Evolutionary conservation across 2,888 invertebrate genomes (phyloP), one percentile per base, ranked within the genome.

Genomic region (Nowickia ferox): DNA sequence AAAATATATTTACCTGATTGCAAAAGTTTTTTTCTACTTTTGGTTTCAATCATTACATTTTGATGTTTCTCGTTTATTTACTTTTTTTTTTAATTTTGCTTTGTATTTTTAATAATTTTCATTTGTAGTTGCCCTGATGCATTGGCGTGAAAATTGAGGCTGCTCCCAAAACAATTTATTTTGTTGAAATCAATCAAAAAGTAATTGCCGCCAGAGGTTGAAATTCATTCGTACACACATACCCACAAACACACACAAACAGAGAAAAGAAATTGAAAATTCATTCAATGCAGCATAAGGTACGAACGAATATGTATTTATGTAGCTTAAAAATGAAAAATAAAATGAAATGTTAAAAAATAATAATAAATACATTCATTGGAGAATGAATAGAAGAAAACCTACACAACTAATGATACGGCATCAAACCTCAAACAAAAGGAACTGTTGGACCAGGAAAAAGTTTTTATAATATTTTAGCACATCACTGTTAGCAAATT

Each of bases 91-190:
- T 15, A 9, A 30, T 46, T 40, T 57, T 66, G 22, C 19, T 11
- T 71, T 55, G 15, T 59, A 11, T 66, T 66, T 59, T 66, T 59
- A 66, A 66, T 75, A 22, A 59, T 61, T 82, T 74, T 79, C 59
- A 71, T 75, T 69, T 66, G 63, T 22, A 69, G 51, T 40, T 75
- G 76, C 40, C 13, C 65, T 69, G 74, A 75, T 82, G 82, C 74
- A 82, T 71, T 86, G 82, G 85, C 69, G 85, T 79, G 78, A 79
- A 86, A 86, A 82, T 86, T 71, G 82, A 75, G 82, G 82, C 82
- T 86, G 74, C 69, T 86, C 85, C 85, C 85, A 86, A 75, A 86
- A 82, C 85, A 86, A 86, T 86, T 86, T 86, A 79, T 82, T 79
- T 79, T 59, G 82, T 59, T 75, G 69, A 86, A 86, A 86, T 86